Conservation (phyloP, 1,140 invertebrate genomes). For the Drosophila willistoni region DNA sequence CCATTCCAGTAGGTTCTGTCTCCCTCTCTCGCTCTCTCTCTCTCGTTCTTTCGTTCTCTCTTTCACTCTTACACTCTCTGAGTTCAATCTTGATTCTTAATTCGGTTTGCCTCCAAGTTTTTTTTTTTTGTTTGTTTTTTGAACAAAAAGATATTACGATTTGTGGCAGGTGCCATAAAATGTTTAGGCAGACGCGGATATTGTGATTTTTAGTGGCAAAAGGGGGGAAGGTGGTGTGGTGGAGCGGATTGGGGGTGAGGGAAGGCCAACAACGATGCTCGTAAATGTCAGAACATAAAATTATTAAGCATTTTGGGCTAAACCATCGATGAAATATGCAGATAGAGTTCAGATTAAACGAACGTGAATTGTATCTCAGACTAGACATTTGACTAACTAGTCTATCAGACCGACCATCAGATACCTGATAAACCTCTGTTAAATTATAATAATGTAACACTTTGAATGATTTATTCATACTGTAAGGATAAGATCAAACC, state of each 20-base stretch:
- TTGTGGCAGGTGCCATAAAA: constrained; percentile 48
- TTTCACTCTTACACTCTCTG: background rate
- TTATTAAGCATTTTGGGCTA: constrained; percentile 14
- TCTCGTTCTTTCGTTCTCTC: no score
- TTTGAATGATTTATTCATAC: no score
- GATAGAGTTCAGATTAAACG: constrained; percentile 6
- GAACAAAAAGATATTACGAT: constrained; percentile 32
- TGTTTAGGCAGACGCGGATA: constrained; percentile 20
- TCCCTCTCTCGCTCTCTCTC: background rate
- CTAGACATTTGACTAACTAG: background rate
- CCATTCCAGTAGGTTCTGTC: background rate
- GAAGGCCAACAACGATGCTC: constrained; percentile 11
- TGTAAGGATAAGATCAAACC: no score
- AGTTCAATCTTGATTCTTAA: constrained; percentile 3
- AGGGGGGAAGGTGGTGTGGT: background rate
- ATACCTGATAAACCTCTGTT: background rate
- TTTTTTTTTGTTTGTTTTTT: no score
- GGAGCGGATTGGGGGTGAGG: background rate
- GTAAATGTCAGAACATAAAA: constrained; percentile 39
- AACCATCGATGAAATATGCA: constrained; percentile 7
- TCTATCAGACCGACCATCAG: background rate
- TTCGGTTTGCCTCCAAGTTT: constrained; percentile 3
- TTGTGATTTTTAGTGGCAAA: constrained; percentile 12
- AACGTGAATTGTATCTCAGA: constrained; percentile 2
- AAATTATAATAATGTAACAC: background rate